phyloP scores from a whole-genome alignment of 2,113 vertebrate species.

The Carettochelys insculpta region DNA sequence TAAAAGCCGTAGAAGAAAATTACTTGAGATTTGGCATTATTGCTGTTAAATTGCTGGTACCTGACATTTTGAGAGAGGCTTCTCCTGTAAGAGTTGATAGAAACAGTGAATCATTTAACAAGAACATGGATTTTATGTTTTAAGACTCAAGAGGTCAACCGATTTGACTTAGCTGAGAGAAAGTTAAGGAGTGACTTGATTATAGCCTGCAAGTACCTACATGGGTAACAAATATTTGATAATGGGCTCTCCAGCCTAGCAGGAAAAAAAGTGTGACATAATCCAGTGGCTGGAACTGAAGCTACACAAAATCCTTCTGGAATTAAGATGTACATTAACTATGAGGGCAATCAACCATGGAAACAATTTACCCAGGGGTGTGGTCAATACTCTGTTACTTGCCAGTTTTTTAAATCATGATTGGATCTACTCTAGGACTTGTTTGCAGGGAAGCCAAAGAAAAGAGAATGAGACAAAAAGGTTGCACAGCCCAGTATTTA shows the following conservation, averaged over 20 bases:
- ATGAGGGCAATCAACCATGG: background rate
- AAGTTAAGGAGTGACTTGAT: background rate
- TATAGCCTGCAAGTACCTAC: background rate
- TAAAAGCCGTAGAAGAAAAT: background rate
- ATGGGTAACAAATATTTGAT: background rate
- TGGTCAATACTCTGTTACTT: background rate
- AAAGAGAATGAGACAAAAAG: background rate
- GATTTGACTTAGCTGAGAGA: background rate
- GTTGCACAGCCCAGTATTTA: rapidly evolving
- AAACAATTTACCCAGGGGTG: background rate
- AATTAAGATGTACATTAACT: background rate
- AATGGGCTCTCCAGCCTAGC: background rate
- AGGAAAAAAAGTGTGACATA: background rate
- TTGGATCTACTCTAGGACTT: background rate
- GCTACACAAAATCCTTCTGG: background rate
- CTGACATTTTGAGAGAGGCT: background rate
- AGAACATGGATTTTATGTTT: background rate
- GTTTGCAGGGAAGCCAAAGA: background rate
- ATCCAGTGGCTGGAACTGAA: background rate
- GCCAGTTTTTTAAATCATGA: background rate
- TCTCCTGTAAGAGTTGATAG: background rate
- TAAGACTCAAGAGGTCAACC: background rate
- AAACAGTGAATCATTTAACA: background rate
- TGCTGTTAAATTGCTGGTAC: background rate
- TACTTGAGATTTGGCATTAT: background rate